Evolutionary conservation across 2,888 invertebrate species (phyloP).

Genomic region (Eurytoma adleriae): DNA sequence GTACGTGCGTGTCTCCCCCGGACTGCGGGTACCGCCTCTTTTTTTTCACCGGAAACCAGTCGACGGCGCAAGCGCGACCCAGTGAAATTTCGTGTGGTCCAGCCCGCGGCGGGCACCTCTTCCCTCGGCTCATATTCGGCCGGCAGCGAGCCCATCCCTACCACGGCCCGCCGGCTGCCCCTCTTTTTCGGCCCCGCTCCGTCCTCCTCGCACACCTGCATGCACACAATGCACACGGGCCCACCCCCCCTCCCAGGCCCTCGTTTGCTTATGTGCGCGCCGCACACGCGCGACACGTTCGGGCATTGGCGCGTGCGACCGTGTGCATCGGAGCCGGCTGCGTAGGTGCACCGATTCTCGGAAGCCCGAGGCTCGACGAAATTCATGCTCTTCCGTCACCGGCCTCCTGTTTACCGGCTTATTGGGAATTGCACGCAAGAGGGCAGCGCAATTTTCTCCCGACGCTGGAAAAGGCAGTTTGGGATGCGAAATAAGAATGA

Average conservation of each 20-base stretch:
- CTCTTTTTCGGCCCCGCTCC: slow-evolving; percentile 12
- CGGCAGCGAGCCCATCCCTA: background rate
- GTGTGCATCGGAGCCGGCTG: background rate
- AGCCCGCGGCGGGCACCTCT: background rate
- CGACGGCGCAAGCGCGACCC: background rate
- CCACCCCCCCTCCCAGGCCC: background rate
- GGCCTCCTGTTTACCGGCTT: background rate
- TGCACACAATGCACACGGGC: background rate
- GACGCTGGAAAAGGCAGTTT: background rate
- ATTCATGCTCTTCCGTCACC: background rate
- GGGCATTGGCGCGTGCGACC: background rate
- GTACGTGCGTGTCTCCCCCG: slow-evolving; percentile 42
- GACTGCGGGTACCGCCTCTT: slow-evolving; percentile 60
- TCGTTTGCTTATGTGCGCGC: background rate
- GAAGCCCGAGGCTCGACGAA: background rate
- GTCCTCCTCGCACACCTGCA: background rate
- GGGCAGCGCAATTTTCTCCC: too few species aligned
- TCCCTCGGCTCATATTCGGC: background rate
- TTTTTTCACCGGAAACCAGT: slow-evolving; percentile 38
- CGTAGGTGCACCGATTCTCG: slow-evolving; percentile 12
- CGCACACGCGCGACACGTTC: background rate
- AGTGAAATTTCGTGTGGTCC: slow-evolving; percentile 45
- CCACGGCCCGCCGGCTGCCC: background rate
- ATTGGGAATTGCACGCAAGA: background rate
- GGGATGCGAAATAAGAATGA: background rate